Conservation (phyloP, 2,113 vertebrate species). For the Pimephales promelas region DNA sequence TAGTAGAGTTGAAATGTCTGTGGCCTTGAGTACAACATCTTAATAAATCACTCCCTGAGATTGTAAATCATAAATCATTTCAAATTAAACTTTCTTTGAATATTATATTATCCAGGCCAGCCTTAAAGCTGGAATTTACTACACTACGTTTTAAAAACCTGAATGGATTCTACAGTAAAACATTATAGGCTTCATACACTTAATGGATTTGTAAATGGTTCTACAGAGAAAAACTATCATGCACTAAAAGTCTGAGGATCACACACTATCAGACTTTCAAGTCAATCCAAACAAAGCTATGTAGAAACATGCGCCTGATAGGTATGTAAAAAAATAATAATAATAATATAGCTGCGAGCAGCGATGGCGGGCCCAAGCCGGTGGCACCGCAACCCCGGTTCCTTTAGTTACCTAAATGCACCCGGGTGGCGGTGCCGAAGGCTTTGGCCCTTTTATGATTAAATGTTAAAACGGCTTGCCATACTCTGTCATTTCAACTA, state of each 20-base stretch:
- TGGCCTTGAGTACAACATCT: background rate
- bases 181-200: background rate
- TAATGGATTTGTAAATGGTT: background rate
- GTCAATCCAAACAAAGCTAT: background rate
- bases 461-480: no score
- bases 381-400: no score
- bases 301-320: background rate
- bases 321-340: no score
- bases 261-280: background rate
- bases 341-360: no score
- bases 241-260: background rate
- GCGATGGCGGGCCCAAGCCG: no score
- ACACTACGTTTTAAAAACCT: background rate
- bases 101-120: background rate
- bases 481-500: no score
- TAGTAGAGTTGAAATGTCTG: constrained; percentile 13
- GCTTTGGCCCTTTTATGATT: no score
- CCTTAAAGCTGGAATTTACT: background rate
- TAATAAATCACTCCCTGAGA: background rate
- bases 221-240: background rate
- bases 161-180: background rate
- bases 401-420: no score
- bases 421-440: no score
- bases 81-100: background rate
- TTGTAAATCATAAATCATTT: constrained; percentile 7